Conservation (phyloP, 2,113 vertebrate species). For the Engystomops pustulosus region DNA sequence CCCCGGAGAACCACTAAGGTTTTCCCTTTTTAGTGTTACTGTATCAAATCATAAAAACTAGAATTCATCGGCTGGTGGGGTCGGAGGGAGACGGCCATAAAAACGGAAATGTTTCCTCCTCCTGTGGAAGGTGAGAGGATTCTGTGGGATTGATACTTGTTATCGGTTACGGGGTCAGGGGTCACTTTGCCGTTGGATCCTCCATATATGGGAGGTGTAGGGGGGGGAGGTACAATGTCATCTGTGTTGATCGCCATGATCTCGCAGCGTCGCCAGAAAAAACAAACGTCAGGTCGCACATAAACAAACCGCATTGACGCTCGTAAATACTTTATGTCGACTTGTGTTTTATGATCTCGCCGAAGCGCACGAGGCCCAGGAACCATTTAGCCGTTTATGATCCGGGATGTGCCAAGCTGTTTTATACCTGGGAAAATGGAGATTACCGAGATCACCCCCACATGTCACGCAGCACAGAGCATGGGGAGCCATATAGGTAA, state of each 20-base stretch:
- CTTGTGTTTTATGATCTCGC: slow-evolving; percentile 27
- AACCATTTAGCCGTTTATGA: slow-evolving; percentile 37
- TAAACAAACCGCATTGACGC: neutral
- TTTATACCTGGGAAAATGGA: slow-evolving; percentile 34
- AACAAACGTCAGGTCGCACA: slow-evolving; percentile 24
- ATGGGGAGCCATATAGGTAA: neutral
- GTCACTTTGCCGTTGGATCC: neutral
- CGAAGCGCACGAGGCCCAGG: neutral
- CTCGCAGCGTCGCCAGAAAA: neutral
- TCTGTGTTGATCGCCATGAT: neutral
- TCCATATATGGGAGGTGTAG: too few species aligned
- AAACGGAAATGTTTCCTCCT: neutral
- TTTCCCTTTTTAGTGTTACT: slow-evolving; percentile 37
- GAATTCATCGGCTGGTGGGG: slow-evolving; percentile 52
- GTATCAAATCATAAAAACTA: slow-evolving; percentile 50
- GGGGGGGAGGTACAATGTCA: neutral
- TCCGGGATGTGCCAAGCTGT: slow-evolving; percentile 26
- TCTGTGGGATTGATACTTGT: neutral
- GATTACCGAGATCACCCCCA: neutral
- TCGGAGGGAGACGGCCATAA: neutral
- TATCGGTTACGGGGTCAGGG: neutral
- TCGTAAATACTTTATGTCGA: slow-evolving; percentile 37
- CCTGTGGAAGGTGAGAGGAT: neutral
- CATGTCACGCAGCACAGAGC: neutral
- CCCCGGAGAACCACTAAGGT: slow-evolving; percentile 67